Percentiles rank a stretch among this genome's conserved stretches.
Evolutionary conservation across 2,797 vertebrate genomes (phyloP).

Genomic region (Peromyscus nudipes): DNA sequence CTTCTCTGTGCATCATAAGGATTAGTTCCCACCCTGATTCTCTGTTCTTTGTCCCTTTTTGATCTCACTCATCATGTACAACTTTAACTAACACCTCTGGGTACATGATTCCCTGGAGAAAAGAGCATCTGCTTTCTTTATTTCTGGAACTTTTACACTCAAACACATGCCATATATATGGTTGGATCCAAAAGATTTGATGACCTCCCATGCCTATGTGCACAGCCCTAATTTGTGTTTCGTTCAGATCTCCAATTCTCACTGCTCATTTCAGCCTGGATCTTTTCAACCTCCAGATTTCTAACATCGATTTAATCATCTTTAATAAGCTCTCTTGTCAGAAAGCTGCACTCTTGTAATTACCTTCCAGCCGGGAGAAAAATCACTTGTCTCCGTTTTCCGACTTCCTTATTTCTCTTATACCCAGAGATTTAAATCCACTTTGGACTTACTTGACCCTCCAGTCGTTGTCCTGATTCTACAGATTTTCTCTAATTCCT

Average conservation of each 20-base stretch:
- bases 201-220: not conserved
- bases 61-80: not conserved
- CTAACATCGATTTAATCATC: slow-evolving; percentile 59
- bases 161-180: not conserved
- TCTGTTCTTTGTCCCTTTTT: not conserved
- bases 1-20: not conserved
- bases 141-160: not conserved
- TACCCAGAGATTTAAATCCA: not conserved
- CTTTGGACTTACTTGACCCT: not conserved
- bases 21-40: not conserved
- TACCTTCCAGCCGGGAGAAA: slow-evolving; percentile 47
- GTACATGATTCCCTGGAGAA: not conserved
- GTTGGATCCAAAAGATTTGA: not conserved
- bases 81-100: not conserved
- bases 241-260: slow-evolving; percentile 36
- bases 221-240: not conserved
- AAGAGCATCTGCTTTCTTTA: not conserved
- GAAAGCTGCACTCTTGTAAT: slow-evolving; percentile 3
- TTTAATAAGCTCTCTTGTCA: slow-evolving; percentile 51
- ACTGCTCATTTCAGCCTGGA: slow-evolving; percentile 44
- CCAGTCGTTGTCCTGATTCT: not conserved
- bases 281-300: slow-evolving; percentile 41
- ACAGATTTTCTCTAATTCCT: not conserved
- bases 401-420: slow-evolving; percentile 44
- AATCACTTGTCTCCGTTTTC: slow-evolving; percentile 17